Conservation (phyloP, 2,113 vertebrate species). For the Psettodes erumei region DNA sequence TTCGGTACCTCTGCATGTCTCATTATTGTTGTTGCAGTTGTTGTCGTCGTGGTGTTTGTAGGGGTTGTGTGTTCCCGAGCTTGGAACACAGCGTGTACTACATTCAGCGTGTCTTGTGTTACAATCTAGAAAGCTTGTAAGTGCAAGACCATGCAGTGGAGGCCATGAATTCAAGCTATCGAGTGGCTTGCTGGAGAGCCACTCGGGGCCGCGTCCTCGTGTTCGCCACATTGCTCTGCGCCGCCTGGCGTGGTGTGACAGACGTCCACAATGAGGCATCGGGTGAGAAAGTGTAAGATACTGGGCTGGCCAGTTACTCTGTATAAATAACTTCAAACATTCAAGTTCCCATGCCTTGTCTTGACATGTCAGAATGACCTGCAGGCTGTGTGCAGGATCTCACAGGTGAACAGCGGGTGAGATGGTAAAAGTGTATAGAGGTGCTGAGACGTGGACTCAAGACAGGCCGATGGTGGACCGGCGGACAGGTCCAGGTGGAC, state of each 20-base stretch:
- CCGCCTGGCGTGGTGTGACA: conserved; percentile 25
- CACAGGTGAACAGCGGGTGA: conserved; percentile 47
- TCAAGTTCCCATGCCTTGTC: conserved; percentile 45
- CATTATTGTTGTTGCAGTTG: conserved; percentile 26
- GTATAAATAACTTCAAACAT: conserved; percentile 68
- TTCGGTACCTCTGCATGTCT: conserved; percentile 55
- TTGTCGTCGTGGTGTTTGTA: conserved; percentile 37
- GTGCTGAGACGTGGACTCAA: conserved; percentile 64
- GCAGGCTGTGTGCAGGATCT: conserved; percentile 48
- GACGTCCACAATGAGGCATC: conserved; percentile 58
- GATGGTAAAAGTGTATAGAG: conserved; percentile 63
- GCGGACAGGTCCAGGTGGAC: conserved; percentile 44
- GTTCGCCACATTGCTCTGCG: conserved; percentile 39
- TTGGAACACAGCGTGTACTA: conserved; percentile 85
- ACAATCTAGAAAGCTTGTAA: conserved; percentile 89
- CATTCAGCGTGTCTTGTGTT: conserved; percentile 97
- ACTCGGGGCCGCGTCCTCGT: conserved; percentile 33
- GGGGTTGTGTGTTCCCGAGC: conserved; percentile 60
- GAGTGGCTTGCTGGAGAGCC: conserved; percentile 44
- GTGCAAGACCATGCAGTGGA: conserved; percentile 79
- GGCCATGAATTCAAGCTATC: conserved; percentile 42
- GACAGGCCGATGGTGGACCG: conserved; percentile 58
- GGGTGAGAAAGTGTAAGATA: conserved; percentile 50
- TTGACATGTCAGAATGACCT: conserved; percentile 48
- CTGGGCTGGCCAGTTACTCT: conserved; percentile 55